These are phyloP conservation scores for Piezodorus guildinii DNA, from an alignment of 1,140 invertebrate species.

Conservation along the genomic window DNA sequence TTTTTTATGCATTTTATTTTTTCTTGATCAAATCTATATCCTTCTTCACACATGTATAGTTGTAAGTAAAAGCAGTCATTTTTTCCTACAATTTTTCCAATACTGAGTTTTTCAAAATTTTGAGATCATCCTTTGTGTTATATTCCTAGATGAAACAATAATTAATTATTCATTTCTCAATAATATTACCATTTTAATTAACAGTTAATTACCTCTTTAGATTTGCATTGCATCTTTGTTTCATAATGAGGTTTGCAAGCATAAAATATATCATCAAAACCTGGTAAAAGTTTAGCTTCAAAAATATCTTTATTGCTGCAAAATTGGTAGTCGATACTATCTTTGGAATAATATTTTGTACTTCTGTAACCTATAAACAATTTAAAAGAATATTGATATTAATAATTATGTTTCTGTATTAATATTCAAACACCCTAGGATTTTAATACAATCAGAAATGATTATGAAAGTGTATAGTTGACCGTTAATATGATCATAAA, in stretches of 20 bases:
- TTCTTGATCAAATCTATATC: background rate
- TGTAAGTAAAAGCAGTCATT: background rate
- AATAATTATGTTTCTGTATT: no score
- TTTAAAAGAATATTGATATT: no score
- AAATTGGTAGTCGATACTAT: constrained; percentile 10
- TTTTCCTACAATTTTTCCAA: background rate
- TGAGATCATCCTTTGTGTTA: background rate
- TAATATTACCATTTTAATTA: background rate
- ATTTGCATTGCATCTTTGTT: background rate
- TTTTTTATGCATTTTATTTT: constrained; percentile 4
- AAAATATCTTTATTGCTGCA: constrained; percentile 16
- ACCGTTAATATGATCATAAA: no score
- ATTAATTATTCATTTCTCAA: background rate
- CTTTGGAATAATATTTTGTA: background rate
- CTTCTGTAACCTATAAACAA: background rate
- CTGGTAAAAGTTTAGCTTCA: constrained; percentile 11
- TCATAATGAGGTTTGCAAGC: background rate
- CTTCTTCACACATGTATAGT: background rate
- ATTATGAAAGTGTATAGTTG: no score
- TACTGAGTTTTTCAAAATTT: background rate
- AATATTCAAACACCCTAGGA: no score
- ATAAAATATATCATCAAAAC: constrained; percentile 1
- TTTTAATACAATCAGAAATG: no score
- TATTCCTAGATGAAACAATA: background rate
- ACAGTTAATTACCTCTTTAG: background rate